These are phyloP conservation scores for Rhingia campestris DNA, from an alignment of 2,888 invertebrate species.

Conservation along the genomic window DNA sequence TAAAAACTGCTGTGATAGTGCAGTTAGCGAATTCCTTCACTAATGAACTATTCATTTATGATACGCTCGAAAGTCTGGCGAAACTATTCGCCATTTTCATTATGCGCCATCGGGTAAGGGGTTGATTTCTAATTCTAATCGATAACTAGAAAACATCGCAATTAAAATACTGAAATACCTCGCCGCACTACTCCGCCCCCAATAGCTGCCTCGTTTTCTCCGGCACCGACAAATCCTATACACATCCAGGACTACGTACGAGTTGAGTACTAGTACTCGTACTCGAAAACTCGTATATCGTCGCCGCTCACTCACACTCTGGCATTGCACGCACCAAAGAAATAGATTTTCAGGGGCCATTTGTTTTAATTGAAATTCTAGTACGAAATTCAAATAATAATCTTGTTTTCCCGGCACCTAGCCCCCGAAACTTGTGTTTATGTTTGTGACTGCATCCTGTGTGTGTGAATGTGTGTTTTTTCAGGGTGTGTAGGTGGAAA, in stretches of 20 bases:
- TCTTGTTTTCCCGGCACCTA: slow-evolving; percentile 74
- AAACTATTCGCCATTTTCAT: slow-evolving; percentile 64
- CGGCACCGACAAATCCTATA: slow-evolving; percentile 1
- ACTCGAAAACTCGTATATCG: slow-evolving; percentile 28
- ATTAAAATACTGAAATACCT: slow-evolving; percentile 72
- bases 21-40: slow-evolving; percentile 43
- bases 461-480: slow-evolving; percentile 27
- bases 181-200: slow-evolving; percentile 7
- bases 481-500: slow-evolving; percentile 44
- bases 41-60: slow-evolving; percentile 71
- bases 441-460: slow-evolving; percentile 63
- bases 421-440: slow-evolving; percentile 67
- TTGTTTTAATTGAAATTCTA: slow-evolving; percentile 87
- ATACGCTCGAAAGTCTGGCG: slow-evolving; percentile 53
- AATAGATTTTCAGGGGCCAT: slow-evolving; percentile 75
- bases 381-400: slow-evolving; percentile 81
- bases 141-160: slow-evolving; percentile 74
- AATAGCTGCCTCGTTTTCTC: slow-evolving; percentile 8
- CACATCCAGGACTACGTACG: neutral
- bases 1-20: slow-evolving; percentile 34
- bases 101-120: slow-evolving; percentile 42
- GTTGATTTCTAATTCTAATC: slow-evolving; percentile 74
- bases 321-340: slow-evolving; percentile 63
- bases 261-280: neutral
- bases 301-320: slow-evolving; percentile 66